phyloP scores from a whole-genome alignment of 2,113 vertebrate genomes.

The Columbina picui region DNA sequence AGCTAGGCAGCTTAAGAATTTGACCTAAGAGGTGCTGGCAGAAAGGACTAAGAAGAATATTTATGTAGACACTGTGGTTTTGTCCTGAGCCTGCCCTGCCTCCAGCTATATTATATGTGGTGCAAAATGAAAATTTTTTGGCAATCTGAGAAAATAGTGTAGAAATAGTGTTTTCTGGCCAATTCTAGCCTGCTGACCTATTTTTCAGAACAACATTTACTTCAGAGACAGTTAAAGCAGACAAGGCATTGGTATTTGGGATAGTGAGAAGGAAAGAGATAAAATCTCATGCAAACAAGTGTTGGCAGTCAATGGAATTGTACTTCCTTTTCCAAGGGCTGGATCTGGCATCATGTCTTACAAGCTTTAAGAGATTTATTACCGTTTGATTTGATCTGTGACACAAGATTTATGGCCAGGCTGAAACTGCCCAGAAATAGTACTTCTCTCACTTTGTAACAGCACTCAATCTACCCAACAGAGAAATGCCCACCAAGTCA shows the following conservation, averaged over 20 bases:
- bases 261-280: constrained; percentile 1
- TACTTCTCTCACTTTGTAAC: background rate
- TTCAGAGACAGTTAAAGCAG: background rate
- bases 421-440: constrained; percentile 39
- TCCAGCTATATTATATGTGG: background rate
- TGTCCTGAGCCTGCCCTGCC: background rate
- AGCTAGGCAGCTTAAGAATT: background rate
- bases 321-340: constrained; percentile 7
- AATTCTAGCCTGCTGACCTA: background rate
- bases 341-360: constrained; percentile 17
- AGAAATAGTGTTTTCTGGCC: background rate
- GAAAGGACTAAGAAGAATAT: background rate
- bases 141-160: background rate
- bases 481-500: background rate
- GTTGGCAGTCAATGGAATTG: constrained; percentile 41
- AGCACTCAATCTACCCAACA: background rate
- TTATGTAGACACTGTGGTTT: background rate
- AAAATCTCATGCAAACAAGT: constrained; percentile 36
- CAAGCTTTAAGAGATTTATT: constrained; percentile 59
- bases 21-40: background rate
- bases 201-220: background rate
- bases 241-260: background rate
- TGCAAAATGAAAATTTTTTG: background rate
- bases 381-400: constrained; percentile 45
- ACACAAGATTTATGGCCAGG: constrained; percentile 61